Conservation (phyloP, 2,888 invertebrate species). For the Biston betularia region DNA sequence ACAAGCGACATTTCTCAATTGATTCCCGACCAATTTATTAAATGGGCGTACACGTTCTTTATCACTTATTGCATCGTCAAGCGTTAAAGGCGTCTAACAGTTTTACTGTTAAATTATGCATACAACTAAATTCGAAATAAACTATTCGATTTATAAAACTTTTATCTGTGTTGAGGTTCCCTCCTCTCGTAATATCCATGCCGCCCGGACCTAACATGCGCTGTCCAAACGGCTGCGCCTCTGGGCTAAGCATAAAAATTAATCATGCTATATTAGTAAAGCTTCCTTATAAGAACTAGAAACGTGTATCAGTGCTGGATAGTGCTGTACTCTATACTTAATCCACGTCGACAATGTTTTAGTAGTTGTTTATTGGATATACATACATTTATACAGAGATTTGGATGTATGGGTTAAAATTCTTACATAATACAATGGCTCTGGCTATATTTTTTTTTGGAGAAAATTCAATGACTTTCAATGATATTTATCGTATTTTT, state of each 20-base stretch:
- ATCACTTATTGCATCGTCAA: conserved; percentile 38
- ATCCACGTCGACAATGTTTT: neutral
- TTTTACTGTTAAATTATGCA: conserved; percentile 49
- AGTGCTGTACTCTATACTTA: neutral
- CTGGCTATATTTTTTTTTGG: too few relatives aligned
- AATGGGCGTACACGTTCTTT: conserved; percentile 36
- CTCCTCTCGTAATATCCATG: conserved; percentile 47
- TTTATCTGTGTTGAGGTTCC: conserved; percentile 52
- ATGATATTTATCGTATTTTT: too few relatives aligned
- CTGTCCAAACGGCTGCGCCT: conserved; percentile 49
- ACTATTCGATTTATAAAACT: conserved; percentile 61
- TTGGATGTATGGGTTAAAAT: too few relatives aligned
- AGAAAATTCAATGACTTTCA: too few relatives aligned
- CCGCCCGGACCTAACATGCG: conserved; percentile 54
- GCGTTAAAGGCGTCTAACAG: conserved; percentile 44
- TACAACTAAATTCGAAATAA: conserved; percentile 55
- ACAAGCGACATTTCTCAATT: conserved; percentile 33
- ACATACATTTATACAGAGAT: too few relatives aligned
- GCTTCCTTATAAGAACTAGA: conserved; percentile 55
- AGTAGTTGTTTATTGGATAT: too few relatives aligned
- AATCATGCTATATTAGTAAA: conserved; percentile 66
- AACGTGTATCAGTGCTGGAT: conserved; percentile 7
- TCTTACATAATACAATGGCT: too few relatives aligned
- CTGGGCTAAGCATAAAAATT: conserved; percentile 60
- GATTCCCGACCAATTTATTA: conserved; percentile 33